Percentiles rank a stretch among this genome's conserved stretches.
Conservation (phyloP, 1,140 invertebrate genomes). For the Drosophila murphyi region DNA sequence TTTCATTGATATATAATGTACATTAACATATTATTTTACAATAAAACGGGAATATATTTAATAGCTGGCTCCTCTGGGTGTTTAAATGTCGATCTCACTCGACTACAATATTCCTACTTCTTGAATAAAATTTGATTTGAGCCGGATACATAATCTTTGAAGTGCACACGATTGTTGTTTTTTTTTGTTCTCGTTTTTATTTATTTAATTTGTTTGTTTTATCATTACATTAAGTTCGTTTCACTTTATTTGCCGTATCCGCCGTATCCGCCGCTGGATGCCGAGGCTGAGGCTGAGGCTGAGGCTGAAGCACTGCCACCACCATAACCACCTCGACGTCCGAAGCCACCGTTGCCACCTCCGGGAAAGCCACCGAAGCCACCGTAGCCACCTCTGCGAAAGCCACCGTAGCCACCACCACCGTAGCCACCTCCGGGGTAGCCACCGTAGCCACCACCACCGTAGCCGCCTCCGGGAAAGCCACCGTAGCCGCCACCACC, state of each 20-base stretch:
- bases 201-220: conserved; percentile 13
- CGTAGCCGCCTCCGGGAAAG: conserved; percentile 8
- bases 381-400: conserved; percentile 30
- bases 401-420: conserved; percentile 14
- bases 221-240: conserved; percentile 6
- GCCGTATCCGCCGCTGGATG: conserved; percentile 21
- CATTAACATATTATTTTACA: too few species aligned
- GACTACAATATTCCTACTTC: too few species aligned
- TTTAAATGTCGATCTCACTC: too few species aligned
- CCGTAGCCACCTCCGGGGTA: conserved; percentile 27
- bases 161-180: background rate
- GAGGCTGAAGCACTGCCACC: conserved; percentile 49
- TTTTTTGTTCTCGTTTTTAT: background rate
- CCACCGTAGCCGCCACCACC: conserved; percentile 36
- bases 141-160: too few species aligned
- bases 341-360: conserved; percentile 5
- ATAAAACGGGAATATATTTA: too few species aligned
- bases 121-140: too few species aligned
- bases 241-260: conserved; percentile 19
- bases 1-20: too few species aligned
- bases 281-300: conserved; percentile 40
- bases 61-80: too few species aligned
- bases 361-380: conserved; percentile 53
- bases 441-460: conserved; percentile 25
- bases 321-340: conserved; percentile 3